phyloP scores from a whole-genome alignment of 2,888 invertebrate species.

The Toxonevra muliebris region DNA sequence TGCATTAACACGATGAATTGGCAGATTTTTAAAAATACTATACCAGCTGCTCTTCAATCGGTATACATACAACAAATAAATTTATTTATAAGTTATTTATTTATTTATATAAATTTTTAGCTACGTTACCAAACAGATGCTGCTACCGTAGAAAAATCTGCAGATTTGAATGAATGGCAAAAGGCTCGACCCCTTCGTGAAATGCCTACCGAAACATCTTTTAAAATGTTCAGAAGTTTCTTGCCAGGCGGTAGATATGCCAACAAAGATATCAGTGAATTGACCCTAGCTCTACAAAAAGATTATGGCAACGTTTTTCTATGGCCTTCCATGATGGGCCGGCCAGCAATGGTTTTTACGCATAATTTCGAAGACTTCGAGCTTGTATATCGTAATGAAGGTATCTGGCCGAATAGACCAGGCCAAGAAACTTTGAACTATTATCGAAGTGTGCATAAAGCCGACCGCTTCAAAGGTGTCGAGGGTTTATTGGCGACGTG shows the following conservation, averaged over 20 bases:
- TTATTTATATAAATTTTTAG: too few species aligned
- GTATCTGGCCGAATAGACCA: conserved; percentile 65
- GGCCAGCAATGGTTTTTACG: conserved; percentile 54
- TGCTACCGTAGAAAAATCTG: too few species aligned
- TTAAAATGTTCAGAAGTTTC: conserved; percentile 40
- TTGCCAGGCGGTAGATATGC: conserved; percentile 55
- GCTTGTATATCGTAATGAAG: conserved; percentile 65
- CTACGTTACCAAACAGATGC: too few species aligned
- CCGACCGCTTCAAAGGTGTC: conserved; percentile 47
- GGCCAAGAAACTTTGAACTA: conserved; percentile 60
- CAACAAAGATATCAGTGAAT: conserved; percentile 40
- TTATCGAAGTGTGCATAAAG: conserved; percentile 57
- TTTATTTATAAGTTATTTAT: too few species aligned
- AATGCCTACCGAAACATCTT: conserved; percentile 45
- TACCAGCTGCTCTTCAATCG: too few species aligned
- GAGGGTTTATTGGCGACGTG: conserved; percentile 51
- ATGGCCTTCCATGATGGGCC: conserved; percentile 41
- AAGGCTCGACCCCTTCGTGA: conserved; percentile 49
- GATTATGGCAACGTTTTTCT: conserved; percentile 30
- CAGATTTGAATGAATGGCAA: conserved; percentile 46
- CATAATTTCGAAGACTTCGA: conserved; percentile 68
- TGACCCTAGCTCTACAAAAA: conserved; percentile 39
- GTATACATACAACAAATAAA: too few species aligned
- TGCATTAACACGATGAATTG: too few species aligned
- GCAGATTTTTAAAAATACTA: too few species aligned